phyloP scores from a whole-genome alignment of 2,797 vertebrate genomes.

The Spheniscus humboldti region DNA sequence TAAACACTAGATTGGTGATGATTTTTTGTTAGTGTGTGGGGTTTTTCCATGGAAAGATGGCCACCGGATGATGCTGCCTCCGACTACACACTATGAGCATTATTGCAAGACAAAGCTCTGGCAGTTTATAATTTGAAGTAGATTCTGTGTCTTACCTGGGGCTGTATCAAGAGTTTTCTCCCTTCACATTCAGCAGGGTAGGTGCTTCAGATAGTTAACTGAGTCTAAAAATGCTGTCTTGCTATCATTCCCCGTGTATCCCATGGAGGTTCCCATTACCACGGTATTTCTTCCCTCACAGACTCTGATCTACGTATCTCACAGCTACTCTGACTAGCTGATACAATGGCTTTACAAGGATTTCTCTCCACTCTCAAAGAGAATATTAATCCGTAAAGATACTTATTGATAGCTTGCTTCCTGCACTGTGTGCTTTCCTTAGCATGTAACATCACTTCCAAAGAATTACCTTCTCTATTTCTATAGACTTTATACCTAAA shows the following conservation, averaged over 20 bases:
- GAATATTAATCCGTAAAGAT: neutral
- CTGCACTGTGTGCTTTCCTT: neutral
- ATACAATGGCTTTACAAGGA: neutral
- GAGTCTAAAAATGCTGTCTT: neutral
- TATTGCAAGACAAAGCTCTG: neutral
- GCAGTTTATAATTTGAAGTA: neutral
- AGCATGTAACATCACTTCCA: neutral
- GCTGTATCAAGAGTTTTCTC: neutral
- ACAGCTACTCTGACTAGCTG: neutral
- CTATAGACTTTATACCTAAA: neutral
- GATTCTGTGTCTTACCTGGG: neutral
- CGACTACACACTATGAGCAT: neutral
- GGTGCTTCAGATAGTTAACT: neutral
- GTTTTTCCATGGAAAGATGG: neutral
- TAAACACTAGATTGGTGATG: neutral
- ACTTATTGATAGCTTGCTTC: neutral
- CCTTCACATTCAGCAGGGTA: neutral
- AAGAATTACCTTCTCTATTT: neutral
- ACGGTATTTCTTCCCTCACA: neutral
- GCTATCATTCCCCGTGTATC: neutral
- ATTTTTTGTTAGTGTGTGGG: accelerated
- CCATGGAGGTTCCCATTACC: neutral
- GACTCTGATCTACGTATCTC: neutral
- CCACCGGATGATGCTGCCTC: neutral
- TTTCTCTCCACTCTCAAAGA: neutral